These are phyloP conservation scores for Pogonognathellus flavescens DNA, from an alignment of 1,140 invertebrate species.

Conservation along the genomic window DNA sequence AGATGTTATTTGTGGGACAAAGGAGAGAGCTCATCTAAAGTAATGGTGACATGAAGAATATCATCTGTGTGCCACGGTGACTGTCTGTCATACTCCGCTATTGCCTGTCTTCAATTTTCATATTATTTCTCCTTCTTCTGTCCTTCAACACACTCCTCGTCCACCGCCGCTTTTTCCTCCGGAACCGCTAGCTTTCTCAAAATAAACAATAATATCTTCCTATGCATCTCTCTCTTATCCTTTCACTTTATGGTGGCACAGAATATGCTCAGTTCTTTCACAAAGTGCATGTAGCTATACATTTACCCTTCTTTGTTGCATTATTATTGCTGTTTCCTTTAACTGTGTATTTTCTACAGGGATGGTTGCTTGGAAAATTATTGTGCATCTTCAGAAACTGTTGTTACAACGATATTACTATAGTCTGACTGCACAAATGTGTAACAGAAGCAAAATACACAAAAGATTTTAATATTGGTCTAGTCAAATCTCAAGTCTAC, in stretches of 20 bases:
- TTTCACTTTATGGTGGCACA: too few relatives aligned
- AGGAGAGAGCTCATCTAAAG: constrained; percentile 19
- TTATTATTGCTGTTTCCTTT: not conserved
- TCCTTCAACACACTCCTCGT: not conserved
- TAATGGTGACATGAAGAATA: constrained; percentile 40
- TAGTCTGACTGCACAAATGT: too few relatives aligned
- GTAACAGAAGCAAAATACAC: too few relatives aligned
- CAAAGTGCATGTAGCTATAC: not conserved
- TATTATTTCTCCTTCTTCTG: not conserved
- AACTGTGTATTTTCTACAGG: too few relatives aligned
- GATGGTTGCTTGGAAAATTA: too few relatives aligned
- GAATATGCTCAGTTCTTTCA: too few relatives aligned
- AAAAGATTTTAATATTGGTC: too few relatives aligned
- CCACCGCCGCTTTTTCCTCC: not conserved
- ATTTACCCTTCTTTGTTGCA: not conserved
- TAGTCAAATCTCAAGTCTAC: too few relatives aligned
- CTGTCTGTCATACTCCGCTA: constrained; percentile 22
- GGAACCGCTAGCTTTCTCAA: not conserved
- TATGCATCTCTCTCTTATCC: too few relatives aligned
- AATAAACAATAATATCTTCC: too few relatives aligned
- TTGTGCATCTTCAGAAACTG: too few relatives aligned
- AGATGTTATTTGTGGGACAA: constrained; percentile 4
- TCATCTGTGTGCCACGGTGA: constrained; percentile 10
- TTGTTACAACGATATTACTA: too few relatives aligned
- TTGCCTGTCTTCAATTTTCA: not conserved